A percentile compares a stretch with the other conserved stretches of the same genome.
Evolutionary conservation across 2,113 vertebrate genomes (phyloP).

Genomic region (Thinocorus orbignyianus): DNA sequence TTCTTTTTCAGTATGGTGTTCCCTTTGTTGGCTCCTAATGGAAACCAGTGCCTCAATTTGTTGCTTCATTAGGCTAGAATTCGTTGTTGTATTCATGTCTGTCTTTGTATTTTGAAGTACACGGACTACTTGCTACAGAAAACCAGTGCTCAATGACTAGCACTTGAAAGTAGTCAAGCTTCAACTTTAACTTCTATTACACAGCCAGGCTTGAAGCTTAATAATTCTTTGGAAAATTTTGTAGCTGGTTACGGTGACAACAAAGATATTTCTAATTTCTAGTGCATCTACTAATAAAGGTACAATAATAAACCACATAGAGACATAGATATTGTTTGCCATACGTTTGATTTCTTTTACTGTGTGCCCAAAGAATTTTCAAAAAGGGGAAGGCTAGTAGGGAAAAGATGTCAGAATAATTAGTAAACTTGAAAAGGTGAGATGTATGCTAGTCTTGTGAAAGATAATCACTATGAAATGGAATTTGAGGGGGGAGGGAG

Average conservation of each 20-base stretch:
- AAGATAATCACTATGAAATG: background rate
- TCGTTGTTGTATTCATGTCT: constrained; percentile 11
- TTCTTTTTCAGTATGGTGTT: background rate
- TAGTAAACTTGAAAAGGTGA: background rate
- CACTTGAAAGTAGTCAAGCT: background rate
- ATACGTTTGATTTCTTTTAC: background rate
- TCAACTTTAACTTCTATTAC: background rate
- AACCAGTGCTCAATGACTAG: background rate
- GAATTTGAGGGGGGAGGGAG: background rate
- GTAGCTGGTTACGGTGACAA: background rate
- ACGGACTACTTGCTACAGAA: background rate
- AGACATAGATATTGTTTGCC: background rate
- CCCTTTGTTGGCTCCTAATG: constrained; percentile 8
- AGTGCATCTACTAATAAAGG: background rate
- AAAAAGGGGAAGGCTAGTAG: background rate
- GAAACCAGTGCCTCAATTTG: constrained; percentile 5
- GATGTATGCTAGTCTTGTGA: background rate
- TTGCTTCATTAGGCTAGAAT: constrained; percentile 34
- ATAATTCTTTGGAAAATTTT: background rate
- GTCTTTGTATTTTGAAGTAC: constrained; percentile 12
- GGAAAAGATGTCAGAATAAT: background rate
- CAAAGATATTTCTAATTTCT: constrained; percentile 10
- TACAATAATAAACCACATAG: background rate
- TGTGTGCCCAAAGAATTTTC: background rate
- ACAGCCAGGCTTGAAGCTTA: background rate